Base-by-base conservation (phyloP, 2,797 vertebrate genomes). In the Hipposideros larvatus region DNA sequence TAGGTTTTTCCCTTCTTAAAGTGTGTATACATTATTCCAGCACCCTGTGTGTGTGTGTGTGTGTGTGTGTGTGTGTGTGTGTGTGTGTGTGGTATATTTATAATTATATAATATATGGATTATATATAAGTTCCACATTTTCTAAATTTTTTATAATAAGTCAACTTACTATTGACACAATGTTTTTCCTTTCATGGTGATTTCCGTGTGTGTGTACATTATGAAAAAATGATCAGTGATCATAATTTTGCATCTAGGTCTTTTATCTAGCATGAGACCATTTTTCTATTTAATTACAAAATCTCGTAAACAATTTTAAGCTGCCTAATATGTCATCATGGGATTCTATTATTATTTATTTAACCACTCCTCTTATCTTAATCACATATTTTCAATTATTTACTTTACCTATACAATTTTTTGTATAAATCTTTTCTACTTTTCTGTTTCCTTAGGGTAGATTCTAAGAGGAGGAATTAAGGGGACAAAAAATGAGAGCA, bases 201-300 rank as follows among this genome's bases (percentile, higher is more conserved):
- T 61, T 90, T 93, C 26, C 74, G 13, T 19, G 4, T 51, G 43
- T 37, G 2, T 41, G 22, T 19, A 48, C 2, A 80, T 83, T 87
- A 46, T 61, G 46, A 93, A 91, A 87, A 91, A 91, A 87, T 71
- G 71, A 66, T 43, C 59, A 75, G 53, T 66, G 48, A 90, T 78
- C 37, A 78, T 79, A 84, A 77, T 93, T 92, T 96, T 94, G 7
- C 43, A 70, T 41, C 15, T 57, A 79, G 31, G 24, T 75, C 61
- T 95, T 92, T 95, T 59, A 94, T 24, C 22, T 94, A 89, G 88
- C n/a, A 94, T 75, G 68, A 85, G 31, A 24, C 14, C 31, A 87
- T 73, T 90, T 94, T 96, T 88, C n/a, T 65, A 59, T 87, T 97
- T 96, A 88, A 95, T 90, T 93, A 59, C 41, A 86, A 94, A 94